phyloP scores from a whole-genome alignment of 2,797 vertebrate genomes.

The Thamnophis elegans region DNA sequence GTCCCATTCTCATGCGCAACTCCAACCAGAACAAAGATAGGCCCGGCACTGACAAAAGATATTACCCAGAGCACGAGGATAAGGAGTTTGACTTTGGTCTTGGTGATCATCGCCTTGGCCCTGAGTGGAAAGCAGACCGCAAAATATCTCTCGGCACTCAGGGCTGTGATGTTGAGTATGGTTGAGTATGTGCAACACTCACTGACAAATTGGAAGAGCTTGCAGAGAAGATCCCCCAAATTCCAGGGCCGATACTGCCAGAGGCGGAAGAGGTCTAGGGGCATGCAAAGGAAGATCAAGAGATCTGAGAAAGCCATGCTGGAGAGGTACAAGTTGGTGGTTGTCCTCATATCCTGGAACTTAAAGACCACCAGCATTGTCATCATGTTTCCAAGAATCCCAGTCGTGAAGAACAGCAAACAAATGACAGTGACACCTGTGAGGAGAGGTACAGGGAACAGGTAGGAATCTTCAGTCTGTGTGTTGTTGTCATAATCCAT shows the following conservation, averaged over 20 bases:
- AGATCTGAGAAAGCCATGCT: conserved; percentile 98
- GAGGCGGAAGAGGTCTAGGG: conserved; percentile 91
- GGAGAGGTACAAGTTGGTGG: conserved; percentile 95
- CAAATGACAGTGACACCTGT: conserved; percentile 85
- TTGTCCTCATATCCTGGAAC: conserved; percentile 93
- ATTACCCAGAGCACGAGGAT: conserved; percentile 89
- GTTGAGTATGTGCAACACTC: conserved; percentile 97
- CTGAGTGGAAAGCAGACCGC: conserved; percentile 94
- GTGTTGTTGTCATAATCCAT: conserved; percentile 62
- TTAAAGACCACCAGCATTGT: conserved; percentile 91
- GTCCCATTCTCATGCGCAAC: conserved; percentile 85
- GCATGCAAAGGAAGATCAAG: conserved; percentile 96
- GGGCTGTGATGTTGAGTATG: conserved; percentile 94
- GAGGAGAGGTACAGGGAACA: conserved; percentile 86
- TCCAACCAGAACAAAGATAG: conserved; percentile 94
- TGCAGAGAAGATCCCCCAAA: conserved; percentile 89
- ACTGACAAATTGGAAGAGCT: conserved; percentile 95
- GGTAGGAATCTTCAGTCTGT: conserved; percentile 64
- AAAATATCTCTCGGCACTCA: conserved; percentile 94
- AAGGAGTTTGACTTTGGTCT: conserved; percentile 86
- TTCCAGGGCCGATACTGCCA: conserved; percentile 97
- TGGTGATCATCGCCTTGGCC: conserved; percentile 93
- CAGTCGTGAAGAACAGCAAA: conserved; percentile 84
- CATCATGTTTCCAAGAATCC: conserved; percentile 89
- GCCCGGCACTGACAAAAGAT: conserved; percentile 87